phyloP scores from a whole-genome alignment of 1,140 invertebrate genomes.

The Heliconius congener region DNA sequence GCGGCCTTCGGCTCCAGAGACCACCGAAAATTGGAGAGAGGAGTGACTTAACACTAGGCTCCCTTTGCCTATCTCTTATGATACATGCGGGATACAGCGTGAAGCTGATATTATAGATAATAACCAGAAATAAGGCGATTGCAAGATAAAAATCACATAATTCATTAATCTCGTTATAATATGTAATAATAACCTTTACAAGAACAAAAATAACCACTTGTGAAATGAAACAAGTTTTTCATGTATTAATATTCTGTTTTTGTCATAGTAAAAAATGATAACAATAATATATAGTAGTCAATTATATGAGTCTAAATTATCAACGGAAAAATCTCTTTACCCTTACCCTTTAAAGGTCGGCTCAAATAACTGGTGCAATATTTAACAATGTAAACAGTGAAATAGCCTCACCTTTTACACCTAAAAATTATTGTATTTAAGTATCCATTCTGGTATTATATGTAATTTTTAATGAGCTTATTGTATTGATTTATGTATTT shows the following conservation, averaged over 20 bases:
- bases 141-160: slow-evolving; percentile 10
- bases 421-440: not conserved
- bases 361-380: slow-evolving; percentile 15
- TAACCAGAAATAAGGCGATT: not conserved
- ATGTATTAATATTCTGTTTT: not conserved
- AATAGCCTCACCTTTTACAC: not conserved
- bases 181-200: not conserved
- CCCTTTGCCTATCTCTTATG: no score
- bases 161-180: not conserved
- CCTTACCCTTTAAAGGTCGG: slow-evolving; percentile 34
- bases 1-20: no score
- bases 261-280: slow-evolving; percentile 11
- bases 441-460: not conserved
- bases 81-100: no score
- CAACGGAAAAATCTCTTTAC: slow-evolving; percentile 22
- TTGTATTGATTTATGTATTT: not conserved
- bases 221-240: slow-evolving; percentile 2
- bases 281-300: slow-evolving; percentile 13
- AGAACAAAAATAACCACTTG: not conserved
- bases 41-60: no score
- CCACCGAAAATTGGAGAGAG: no score
- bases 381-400: slow-evolving; percentile 18
- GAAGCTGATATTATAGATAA: not conserved
- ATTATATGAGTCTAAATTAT: slow-evolving; percentile 19
- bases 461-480: not conserved